Percentiles rank a stretch among this genome's conserved stretches.
Evolutionary conservation across 2,888 invertebrate genomes (phyloP).

Genomic region (Danaus chrysippus): DNA sequence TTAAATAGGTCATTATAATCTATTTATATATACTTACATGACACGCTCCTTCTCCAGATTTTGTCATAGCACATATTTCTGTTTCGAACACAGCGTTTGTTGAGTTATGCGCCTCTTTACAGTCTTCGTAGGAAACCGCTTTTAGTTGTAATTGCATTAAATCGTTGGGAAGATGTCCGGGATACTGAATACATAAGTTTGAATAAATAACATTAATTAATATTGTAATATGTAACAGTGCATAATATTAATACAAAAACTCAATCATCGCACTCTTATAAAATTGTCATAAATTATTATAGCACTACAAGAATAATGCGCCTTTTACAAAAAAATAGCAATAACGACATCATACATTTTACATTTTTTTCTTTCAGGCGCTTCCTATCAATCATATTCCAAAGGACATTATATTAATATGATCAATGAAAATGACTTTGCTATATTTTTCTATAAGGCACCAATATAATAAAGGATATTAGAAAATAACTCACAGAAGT

Average conservation of each 20-base stretch:
- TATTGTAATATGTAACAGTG: too few species aligned
- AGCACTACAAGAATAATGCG: not conserved
- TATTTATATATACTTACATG: slow-evolving; percentile 52
- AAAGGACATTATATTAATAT: not conserved
- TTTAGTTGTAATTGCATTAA: slow-evolving; percentile 74
- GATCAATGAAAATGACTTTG: too few species aligned
- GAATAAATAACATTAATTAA: not conserved
- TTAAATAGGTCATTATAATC: too few species aligned
- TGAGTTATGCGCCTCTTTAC: slow-evolving; percentile 68
- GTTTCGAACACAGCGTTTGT: slow-evolving; percentile 71
- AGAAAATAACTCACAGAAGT: slow-evolving; percentile 55
- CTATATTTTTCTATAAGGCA: not conserved
- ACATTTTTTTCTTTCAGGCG: not conserved
- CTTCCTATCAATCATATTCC: not conserved
- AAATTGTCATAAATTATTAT: too few species aligned
- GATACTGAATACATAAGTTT: slow-evolving; percentile 45
- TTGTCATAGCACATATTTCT: slow-evolving; percentile 77
- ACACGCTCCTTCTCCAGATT: slow-evolving; percentile 75
- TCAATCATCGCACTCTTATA: too few species aligned
- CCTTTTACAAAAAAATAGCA: not conserved
- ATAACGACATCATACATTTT: not conserved
- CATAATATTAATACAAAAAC: too few species aligned
- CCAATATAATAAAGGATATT: not conserved
- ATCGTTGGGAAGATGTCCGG: slow-evolving; percentile 64
- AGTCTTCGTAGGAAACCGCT: slow-evolving; percentile 72